A percentile compares a stretch with the other conserved stretches of the same genome.
These are phyloP conservation scores for Lottia gigantea DNA, from an alignment of 2,888 invertebrate species.

Conservation along the genomic window DNA sequence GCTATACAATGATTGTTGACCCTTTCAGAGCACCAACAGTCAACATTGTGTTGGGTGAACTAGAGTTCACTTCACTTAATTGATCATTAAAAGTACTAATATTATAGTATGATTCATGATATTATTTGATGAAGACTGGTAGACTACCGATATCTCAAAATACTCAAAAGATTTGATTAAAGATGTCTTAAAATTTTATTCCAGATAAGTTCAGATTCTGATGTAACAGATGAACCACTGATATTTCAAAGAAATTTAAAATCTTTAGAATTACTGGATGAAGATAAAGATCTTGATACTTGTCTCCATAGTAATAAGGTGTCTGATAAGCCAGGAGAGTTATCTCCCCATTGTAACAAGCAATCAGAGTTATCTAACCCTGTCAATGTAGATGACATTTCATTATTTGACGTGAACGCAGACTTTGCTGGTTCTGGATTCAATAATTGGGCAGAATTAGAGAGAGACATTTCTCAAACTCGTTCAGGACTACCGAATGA, in stretches of 20 bases:
- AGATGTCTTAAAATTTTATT: too few relatives aligned
- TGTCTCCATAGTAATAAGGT: conserved; percentile 43
- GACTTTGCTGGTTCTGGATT: conserved; percentile 19
- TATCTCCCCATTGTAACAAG: not conserved
- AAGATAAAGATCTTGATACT: conserved; percentile 59
- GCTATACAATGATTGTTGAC: too few relatives aligned
- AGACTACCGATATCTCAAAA: too few relatives aligned
- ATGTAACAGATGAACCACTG: conserved; percentile 49
- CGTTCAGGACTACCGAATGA: not conserved
- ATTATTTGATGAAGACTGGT: too few relatives aligned
- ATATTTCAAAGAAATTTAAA: conserved; percentile 56
- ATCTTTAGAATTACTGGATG: conserved; percentile 40
- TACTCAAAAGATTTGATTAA: too few relatives aligned
- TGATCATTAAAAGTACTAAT: too few relatives aligned
- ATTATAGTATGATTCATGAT: too few relatives aligned
- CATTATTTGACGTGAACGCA: conserved; percentile 22
- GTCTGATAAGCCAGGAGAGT: conserved; percentile 21
- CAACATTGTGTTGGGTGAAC: too few relatives aligned
- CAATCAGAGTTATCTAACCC: conserved; percentile 10
- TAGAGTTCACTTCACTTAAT: too few relatives aligned
- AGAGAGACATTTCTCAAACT: not conserved
- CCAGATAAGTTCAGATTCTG: conserved; percentile 49
- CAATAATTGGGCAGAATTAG: conserved; percentile 10
- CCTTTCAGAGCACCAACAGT: too few relatives aligned
- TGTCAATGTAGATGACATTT: conserved; percentile 38